Conservation (phyloP, 2,888 invertebrate species). For the Polydrusus cervinus region DNA sequence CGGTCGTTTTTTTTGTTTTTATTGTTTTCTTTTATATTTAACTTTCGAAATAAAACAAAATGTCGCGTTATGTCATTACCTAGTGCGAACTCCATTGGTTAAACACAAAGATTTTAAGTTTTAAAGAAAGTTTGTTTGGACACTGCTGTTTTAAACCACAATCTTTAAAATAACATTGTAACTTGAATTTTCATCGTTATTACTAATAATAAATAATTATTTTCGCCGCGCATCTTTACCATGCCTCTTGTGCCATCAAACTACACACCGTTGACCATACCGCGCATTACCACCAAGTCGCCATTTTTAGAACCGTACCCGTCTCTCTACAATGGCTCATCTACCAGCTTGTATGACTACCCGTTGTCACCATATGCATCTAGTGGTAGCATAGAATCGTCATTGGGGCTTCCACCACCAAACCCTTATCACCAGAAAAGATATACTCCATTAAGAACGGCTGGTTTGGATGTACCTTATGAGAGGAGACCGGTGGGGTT, state of each 20-base stretch:
- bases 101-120: background rate
- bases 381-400: background rate
- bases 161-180: background rate
- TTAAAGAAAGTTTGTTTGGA: too few species aligned
- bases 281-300: conserved; percentile 43
- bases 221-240: conserved; percentile 6
- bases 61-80: background rate
- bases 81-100: background rate
- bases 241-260: conserved; percentile 57
- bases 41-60: conserved; percentile 20
- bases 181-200: background rate
- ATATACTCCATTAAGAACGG: conserved; percentile 37
- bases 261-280: conserved; percentile 47
- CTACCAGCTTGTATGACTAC: conserved; percentile 14
- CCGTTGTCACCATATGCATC: conserved; percentile 8
- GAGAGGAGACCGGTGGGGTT: conserved; percentile 62
- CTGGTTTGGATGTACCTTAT: conserved; percentile 60
- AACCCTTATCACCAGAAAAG: conserved; percentile 36
- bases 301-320: conserved; percentile 57
- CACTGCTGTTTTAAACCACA: too few species aligned
- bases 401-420: conserved; percentile 18
- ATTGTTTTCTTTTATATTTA: conserved; percentile 34
- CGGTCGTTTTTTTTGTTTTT: conserved; percentile 20
- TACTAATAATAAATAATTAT: background rate
- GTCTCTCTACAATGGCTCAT: conserved; percentile 17